Evolutionary conservation across 2,888 invertebrate genomes (phyloP).

Genomic region (Onthophagus sagittarius): DNA sequence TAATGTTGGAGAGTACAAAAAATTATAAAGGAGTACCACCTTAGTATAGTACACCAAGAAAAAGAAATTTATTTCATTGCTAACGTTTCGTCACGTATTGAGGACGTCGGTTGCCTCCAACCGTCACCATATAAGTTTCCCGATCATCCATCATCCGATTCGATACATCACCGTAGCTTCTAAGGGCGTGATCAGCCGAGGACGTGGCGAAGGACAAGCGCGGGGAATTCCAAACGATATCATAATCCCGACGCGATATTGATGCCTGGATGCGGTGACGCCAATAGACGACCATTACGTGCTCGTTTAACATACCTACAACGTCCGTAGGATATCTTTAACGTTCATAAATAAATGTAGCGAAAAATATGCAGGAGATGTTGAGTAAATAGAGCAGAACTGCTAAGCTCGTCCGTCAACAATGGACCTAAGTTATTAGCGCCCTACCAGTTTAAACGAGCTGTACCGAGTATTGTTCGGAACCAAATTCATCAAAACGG

Average conservation of each 20-base stretch:
- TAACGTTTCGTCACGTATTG: background rate
- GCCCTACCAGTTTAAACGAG: slow-evolving; percentile 21
- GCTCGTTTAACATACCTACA: background rate
- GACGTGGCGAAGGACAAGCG: background rate
- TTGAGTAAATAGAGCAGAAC: background rate
- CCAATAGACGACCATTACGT: background rate
- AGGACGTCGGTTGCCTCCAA: background rate
- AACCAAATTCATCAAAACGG: slow-evolving; percentile 22
- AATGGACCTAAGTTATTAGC: slow-evolving; percentile 3
- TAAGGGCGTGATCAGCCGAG: slow-evolving; percentile 21
- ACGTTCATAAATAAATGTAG: background rate
- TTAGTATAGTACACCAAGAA: too few relatives aligned
- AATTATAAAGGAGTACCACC: too few relatives aligned
- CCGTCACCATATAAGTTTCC: background rate
- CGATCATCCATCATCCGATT: slow-evolving; percentile 30
- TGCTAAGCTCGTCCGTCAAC: background rate
- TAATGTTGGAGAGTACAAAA: too few relatives aligned
- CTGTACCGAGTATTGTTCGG: slow-evolving; percentile 17
- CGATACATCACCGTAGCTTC: slow-evolving; percentile 29
- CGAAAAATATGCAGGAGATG: background rate
- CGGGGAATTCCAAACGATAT: slow-evolving; percentile 24
- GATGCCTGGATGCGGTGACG: slow-evolving; percentile 11
- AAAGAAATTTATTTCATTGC: background rate
- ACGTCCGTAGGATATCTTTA: background rate
- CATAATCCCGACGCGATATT: slow-evolving; percentile 23